Base-by-base conservation (phyloP, 1,140 invertebrate species). In the Drosophila orena region DNA sequence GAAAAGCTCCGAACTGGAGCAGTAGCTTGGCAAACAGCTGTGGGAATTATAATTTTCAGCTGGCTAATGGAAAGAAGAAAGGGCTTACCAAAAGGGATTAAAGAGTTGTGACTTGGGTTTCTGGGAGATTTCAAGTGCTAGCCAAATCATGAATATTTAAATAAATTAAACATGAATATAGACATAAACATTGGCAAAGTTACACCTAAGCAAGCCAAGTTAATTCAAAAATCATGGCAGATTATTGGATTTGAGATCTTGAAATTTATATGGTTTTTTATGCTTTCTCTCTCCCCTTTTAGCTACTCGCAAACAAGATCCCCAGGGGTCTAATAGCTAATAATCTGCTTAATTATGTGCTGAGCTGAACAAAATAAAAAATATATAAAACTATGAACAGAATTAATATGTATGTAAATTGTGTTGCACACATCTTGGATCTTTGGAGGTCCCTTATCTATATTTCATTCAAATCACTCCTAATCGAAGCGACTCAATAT, bases 331-430 rank as follows among this genome's bases (percentile, higher is more conserved):
- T 69, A 70, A 57, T 43, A 20, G 50, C 20, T 43, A n/a, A 37
- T 70, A 70, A 70, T 57, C 66, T 70, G 66, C 34, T 70, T 70
- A 70, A 70, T 70, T 70, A 70, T 70, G 66, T 70, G 66, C 60
- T 70, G 66, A 69, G 43, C 64, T 53, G 27, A 42, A 38, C 54
- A 58, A 17, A 4, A 38, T 10, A 30, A 10, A 46, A 24, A 30
- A 15, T 30, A 17, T 15, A 17, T 24, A 49, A 49, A 34, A 14
- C 56, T 37, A 12, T 44, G 22, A 34, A 30, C 40, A 24, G 3
- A 70, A 70, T 70, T 70, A 70, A 70, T 70, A 70, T 70, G 66
- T 71, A 71, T 70, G 66, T 71, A 71, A 42, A 70, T 71, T 49
- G 11, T 24, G 38, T 70, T 49, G 70, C 70, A 37, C 37, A 43